These are phyloP conservation scores for Colinus virginianus DNA, from an alignment of 2,113 vertebrate genomes.

Conservation along the genomic window DNA sequence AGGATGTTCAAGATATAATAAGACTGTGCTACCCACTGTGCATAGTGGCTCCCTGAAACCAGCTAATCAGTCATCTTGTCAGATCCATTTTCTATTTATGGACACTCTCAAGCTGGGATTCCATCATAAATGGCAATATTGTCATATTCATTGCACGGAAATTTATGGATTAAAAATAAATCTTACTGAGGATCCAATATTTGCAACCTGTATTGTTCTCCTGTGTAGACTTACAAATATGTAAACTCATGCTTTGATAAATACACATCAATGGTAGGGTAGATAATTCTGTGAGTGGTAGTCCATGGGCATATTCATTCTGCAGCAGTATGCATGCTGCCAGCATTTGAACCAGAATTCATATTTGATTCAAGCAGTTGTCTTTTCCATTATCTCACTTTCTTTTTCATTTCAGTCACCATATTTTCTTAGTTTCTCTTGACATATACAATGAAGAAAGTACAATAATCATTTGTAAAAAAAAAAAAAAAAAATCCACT, in stretches of 20 bases:
- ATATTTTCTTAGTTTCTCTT: neutral
- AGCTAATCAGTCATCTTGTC: constrained; percentile 17
- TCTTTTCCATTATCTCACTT: neutral
- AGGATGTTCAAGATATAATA: neutral
- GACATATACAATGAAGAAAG: rapidly evolving
- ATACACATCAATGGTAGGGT: neutral
- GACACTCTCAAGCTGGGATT: neutral
- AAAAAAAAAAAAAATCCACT: neutral
- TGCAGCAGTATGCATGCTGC: neutral
- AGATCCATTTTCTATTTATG: neutral
- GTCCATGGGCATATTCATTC: neutral
- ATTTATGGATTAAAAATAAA: neutral
- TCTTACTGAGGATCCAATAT: neutral
- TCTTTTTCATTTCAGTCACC: neutral
- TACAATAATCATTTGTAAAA: neutral
- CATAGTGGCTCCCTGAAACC: neutral
- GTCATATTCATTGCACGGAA: neutral
- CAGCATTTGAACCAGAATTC: neutral
- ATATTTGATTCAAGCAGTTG: neutral
- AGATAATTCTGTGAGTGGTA: neutral
- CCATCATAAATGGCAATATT: neutral
- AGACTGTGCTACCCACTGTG: neutral
- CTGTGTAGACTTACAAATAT: neutral
- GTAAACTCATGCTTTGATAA: neutral
- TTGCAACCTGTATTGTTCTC: neutral